phyloP scores from a whole-genome alignment of 2,113 vertebrate species.

The Takifugu flavidus region DNA sequence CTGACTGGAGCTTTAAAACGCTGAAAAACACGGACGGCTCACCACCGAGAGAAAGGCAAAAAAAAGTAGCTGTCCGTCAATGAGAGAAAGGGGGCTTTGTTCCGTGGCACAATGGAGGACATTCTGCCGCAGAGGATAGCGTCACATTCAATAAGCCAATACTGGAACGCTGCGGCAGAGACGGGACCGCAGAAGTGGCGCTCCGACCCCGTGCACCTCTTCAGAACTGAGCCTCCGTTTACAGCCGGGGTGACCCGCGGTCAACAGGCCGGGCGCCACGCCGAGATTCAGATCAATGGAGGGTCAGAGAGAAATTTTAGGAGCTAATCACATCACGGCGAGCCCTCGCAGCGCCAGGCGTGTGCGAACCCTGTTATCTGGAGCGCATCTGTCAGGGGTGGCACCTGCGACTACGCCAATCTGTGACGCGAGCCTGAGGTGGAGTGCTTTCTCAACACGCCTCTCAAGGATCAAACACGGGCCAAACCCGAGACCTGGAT shows the following conservation, averaged over 20 bases:
- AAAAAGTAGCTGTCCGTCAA: constrained; percentile 54
- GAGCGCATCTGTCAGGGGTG: constrained; percentile 34
- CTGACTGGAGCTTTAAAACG: constrained; percentile 21
- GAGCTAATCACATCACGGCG: constrained; percentile 20
- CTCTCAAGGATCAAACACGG: constrained; percentile 34
- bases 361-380: constrained; percentile 37
- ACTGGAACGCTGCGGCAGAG: constrained; percentile 45
- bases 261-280: constrained; percentile 30
- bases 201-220: constrained; percentile 51
- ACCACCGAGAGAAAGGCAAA: constrained; percentile 28
- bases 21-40: constrained; percentile 8
- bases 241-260: constrained; percentile 40
- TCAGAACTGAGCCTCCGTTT: constrained; percentile 41
- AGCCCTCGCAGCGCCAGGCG: constrained; percentile 21
- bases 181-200: constrained; percentile 44
- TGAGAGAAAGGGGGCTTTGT: constrained; percentile 71
- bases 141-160: constrained; percentile 62
- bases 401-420: constrained; percentile 43
- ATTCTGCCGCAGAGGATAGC: constrained; percentile 69
- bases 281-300: constrained; percentile 20
- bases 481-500: constrained; percentile 24
- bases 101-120: constrained; percentile 66
- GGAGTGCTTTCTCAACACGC: constrained; percentile 25
- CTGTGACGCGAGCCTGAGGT: constrained; percentile 22
- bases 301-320: constrained; percentile 19